Conservation (phyloP, 2,113 vertebrate species). For the Caretta caretta region DNA sequence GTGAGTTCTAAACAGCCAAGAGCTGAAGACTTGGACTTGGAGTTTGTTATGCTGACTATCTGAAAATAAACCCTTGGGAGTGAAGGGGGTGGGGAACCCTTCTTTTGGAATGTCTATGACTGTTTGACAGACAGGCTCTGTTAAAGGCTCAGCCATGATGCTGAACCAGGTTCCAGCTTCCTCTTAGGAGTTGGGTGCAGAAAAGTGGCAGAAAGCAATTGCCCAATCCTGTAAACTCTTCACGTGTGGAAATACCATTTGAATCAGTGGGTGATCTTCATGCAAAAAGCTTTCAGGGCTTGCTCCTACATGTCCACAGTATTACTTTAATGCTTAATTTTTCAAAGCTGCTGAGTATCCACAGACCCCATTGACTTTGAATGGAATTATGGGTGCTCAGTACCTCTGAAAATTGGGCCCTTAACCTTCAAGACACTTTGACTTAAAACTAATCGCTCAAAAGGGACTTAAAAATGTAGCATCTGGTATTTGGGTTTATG, state of each 20-base stretch:
- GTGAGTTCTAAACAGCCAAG: not conserved
- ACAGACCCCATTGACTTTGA: not conserved
- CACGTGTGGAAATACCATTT: conserved; percentile 49
- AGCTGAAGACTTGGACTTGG: not conserved
- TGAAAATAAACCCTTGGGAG: not conserved
- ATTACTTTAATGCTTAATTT: not conserved
- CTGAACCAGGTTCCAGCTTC: not conserved
- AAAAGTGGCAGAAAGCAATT: conserved; percentile 31
- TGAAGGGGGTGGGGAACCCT: not conserved
- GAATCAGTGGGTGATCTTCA: conserved; percentile 42
- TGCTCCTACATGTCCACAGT: conserved; percentile 13
- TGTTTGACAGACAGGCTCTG: conserved; percentile 14
- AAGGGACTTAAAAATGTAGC: conserved; percentile 45
- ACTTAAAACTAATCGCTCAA: not conserved
- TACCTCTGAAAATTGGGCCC: not conserved
- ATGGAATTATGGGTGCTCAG: conserved; percentile 34
- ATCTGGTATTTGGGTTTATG: conserved; percentile 52
- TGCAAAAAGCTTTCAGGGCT: conserved; percentile 8
- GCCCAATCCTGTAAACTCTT: conserved; percentile 20
- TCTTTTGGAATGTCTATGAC: not conserved
- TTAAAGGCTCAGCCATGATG: not conserved
- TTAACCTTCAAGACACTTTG: conserved; percentile 24
- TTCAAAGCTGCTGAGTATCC: not conserved
- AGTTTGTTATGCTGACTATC: not conserved
- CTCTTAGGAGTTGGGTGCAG: not conserved